A percentile compares a stretch with the other conserved stretches of the same genome.
These are phyloP conservation scores for Pipa parva DNA, from an alignment of 2,113 vertebrate species.

Conservation along the genomic window DNA sequence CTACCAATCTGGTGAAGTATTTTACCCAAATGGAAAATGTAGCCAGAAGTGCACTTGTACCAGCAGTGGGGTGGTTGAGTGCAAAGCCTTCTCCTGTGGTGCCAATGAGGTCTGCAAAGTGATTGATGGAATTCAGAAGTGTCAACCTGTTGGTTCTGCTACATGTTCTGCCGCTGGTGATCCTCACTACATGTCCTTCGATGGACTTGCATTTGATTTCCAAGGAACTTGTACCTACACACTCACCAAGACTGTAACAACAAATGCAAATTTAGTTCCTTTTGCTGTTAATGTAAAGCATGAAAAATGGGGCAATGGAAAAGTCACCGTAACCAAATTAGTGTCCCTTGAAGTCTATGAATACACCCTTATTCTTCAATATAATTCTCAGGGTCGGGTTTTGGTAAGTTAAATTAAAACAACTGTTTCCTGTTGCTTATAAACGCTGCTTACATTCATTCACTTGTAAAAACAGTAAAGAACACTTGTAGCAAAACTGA, in stretches of 20 bases:
- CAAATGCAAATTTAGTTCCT: not conserved
- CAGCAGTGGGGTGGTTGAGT: constrained; percentile 34
- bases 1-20: constrained; percentile 46
- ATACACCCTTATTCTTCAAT: constrained; percentile 38
- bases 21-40: constrained; percentile 47
- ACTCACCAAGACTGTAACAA: constrained; percentile 35
- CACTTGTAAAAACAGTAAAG: no score
- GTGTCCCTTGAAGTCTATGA: constrained; percentile 46
- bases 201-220: constrained; percentile 49
- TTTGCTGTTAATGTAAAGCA: constrained; percentile 40
- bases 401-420: constrained; percentile 39
- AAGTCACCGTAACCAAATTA: constrained; percentile 15
- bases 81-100: constrained; percentile 44
- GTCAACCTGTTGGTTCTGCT: constrained; percentile 35
- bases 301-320: constrained; percentile 24
- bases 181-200: constrained; percentile 47
- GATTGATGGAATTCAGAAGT: constrained; percentile 44
- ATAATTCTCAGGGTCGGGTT: constrained; percentile 39
- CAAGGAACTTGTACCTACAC: constrained; percentile 49
- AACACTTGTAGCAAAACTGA: no score
- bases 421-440: no score
- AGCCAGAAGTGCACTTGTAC: constrained; percentile 42
- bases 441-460: no score
- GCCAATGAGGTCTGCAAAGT: constrained; percentile 42
- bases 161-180: constrained; percentile 45